Evolutionary conservation across 1,140 invertebrate genomes (phyloP).

Genomic region (Helicoverpa armigera): DNA sequence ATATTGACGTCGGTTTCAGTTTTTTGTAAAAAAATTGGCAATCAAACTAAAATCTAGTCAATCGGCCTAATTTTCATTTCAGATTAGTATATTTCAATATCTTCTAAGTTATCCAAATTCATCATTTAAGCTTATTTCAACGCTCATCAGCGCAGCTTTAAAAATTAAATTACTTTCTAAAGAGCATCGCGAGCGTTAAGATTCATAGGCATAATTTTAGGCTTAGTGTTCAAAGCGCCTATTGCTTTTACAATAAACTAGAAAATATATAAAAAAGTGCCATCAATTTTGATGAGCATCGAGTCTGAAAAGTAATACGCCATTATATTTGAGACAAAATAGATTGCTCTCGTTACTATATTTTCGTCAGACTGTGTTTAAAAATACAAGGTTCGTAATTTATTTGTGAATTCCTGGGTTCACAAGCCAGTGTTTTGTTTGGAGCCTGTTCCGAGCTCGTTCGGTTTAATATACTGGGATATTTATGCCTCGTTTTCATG

Average conservation of each 20-base stretch:
- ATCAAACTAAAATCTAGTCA: no score
- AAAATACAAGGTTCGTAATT: slow-evolving; percentile 17
- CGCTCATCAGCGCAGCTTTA: not conserved
- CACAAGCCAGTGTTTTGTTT: slow-evolving; percentile 30
- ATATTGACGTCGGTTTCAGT: no score
- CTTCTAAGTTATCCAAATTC: no score
- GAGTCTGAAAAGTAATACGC: not conserved
- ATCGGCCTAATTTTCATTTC: no score
- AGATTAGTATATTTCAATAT: no score
- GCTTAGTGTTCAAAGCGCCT: not conserved
- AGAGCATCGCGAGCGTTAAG: not conserved
- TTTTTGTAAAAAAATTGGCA: no score
- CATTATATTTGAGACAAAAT: slow-evolving; percentile 6
- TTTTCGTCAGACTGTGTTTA: not conserved
- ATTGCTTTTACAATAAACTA: not conserved
- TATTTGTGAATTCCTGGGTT: slow-evolving; percentile 8
- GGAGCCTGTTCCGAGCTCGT: slow-evolving; percentile 2
- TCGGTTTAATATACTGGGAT: slow-evolving; percentile 36
- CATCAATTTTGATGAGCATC: slow-evolving; percentile 11
- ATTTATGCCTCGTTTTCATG: slow-evolving; percentile 35
- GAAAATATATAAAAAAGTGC: slow-evolving; percentile 1
- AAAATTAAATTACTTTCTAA: not conserved
- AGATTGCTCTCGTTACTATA: slow-evolving; percentile 7
- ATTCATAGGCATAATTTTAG: slow-evolving; percentile 20
- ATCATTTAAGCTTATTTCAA: not conserved